These are phyloP conservation scores for Bucco capensis DNA, from an alignment of 2,113 vertebrate genomes.

Conservation along the genomic window DNA sequence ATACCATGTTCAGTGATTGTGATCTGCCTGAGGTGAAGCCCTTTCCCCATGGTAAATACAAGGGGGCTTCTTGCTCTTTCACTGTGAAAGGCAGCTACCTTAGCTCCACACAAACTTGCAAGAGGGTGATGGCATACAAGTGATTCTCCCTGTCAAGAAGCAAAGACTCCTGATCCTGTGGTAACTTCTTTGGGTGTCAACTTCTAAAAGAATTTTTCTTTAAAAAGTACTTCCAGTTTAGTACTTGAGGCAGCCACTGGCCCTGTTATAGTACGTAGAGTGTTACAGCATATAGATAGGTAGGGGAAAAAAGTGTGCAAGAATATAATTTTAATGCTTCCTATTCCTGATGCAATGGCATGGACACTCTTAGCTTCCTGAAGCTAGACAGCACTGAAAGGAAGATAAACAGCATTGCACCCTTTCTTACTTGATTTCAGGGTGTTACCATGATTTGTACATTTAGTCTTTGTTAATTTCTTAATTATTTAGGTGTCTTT, in stretches of 20 bases:
- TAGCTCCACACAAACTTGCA: background rate
- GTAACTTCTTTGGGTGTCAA: background rate
- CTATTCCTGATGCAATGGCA: background rate
- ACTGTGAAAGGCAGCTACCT: background rate
- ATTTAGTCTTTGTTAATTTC: background rate
- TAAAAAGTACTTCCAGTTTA: background rate
- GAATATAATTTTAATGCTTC: background rate
- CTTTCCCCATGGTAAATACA: background rate
- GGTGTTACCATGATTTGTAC: background rate
- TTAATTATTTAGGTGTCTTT: background rate
- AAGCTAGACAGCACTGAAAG: background rate
- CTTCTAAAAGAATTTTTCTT: background rate
- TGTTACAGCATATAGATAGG: background rate
- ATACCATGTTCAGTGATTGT: background rate
- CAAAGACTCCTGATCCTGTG: background rate
- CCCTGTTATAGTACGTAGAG: background rate
- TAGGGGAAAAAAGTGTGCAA: background rate
- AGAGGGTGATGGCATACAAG: background rate
- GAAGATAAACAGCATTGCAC: background rate
- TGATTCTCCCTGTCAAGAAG: background rate
- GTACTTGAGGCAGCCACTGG: background rate
- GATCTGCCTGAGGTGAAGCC: background rate
- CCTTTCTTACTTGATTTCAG: background rate
- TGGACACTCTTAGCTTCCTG: background rate
- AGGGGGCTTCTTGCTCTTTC: background rate